Evolutionary conservation across 1,140 invertebrate genomes (phyloP).

Genomic region (Drosophila asahinai): DNA sequence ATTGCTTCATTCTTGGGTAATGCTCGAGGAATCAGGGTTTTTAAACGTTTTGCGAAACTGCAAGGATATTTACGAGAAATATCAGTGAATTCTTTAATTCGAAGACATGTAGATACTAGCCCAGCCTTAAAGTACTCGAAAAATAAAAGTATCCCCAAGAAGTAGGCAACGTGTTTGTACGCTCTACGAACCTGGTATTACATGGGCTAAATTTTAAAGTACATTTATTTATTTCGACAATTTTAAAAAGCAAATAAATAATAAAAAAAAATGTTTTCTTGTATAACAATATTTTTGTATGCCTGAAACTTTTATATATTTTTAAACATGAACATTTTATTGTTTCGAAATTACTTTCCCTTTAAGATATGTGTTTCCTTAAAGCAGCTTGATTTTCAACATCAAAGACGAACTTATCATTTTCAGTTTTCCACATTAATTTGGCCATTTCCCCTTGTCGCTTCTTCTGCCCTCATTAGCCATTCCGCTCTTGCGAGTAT

Average conservation of each 20-base stretch:
- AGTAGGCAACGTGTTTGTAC: not conserved
- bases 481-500: constrained; percentile 21
- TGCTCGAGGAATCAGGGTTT: not conserved
- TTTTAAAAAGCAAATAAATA: too few species aligned
- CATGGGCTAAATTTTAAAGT: too few species aligned
- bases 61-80: not conserved
- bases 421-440: constrained; percentile 6
- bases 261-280: too few species aligned
- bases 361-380: not conserved
- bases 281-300: too few species aligned
- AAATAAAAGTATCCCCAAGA: not conserved
- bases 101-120: too few species aligned
- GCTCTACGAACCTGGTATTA: not conserved
- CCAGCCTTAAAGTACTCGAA: not conserved
- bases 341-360: not conserved
- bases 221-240: too few species aligned
- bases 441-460: constrained; percentile 1
- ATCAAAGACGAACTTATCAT: constrained; percentile 14
- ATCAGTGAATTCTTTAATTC: not conserved
- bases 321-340: not conserved
- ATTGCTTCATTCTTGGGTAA: constrained; percentile 40
- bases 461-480: constrained; percentile 17
- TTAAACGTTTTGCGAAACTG: not conserved
- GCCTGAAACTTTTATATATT: too few species aligned
- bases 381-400: constrained; percentile 7